Percentiles rank a stretch among this genome's conserved stretches.
Conservation (phyloP, 2,113 vertebrate species). For the Cyphomyrus discorhynchus region DNA sequence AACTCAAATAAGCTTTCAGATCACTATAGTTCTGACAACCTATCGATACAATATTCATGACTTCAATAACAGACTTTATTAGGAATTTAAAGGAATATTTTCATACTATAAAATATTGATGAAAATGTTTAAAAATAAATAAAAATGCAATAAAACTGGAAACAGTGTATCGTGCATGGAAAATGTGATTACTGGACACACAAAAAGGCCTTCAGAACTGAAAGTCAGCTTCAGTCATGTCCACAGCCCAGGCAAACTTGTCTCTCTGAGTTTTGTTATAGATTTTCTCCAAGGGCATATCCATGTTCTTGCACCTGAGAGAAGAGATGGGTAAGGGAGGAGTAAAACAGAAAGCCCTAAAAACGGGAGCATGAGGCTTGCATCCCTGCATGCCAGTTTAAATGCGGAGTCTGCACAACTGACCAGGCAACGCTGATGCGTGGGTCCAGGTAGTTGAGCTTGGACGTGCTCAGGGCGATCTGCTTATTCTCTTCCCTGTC, state of each 20-base stretch:
- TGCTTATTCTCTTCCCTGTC: slow-evolving; percentile 64
- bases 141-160: not conserved
- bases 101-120: slow-evolving; percentile 12
- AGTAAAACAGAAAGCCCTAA: not conserved
- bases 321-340: not conserved
- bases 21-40: not conserved
- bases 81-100: not conserved
- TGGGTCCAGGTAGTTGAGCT: slow-evolving; percentile 61
- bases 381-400: not conserved
- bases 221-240: slow-evolving; percentile 62
- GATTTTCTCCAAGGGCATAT: slow-evolving; percentile 57
- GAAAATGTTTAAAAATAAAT: not conserved
- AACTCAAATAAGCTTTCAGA: not conserved
- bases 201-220: slow-evolving; percentile 50
- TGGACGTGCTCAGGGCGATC: slow-evolving; percentile 60
- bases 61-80: not conserved
- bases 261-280: slow-evolving; percentile 65
- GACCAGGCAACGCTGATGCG: slow-evolving; percentile 54
- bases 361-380: not conserved
- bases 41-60: not conserved
- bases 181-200: not conserved
- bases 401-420: not conserved
- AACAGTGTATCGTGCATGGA: not conserved
- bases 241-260: slow-evolving; percentile 66
- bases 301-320: slow-evolving; percentile 58